Evolutionary conservation across 2,113 vertebrate genomes (phyloP), one percentile per base, ranked within the genome.

Genomic region (Labrus mixtus): DNA sequence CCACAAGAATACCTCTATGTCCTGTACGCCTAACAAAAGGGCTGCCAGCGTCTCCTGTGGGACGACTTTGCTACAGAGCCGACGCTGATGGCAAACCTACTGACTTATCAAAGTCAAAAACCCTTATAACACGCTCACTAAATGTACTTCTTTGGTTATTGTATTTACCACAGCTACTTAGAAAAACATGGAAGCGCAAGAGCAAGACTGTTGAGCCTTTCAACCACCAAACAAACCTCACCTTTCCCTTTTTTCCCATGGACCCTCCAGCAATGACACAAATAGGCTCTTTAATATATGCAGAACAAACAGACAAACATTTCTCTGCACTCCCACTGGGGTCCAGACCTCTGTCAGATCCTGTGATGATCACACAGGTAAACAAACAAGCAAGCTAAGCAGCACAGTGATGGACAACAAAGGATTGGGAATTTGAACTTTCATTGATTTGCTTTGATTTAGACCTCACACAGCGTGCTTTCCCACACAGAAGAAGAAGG

Each of bases 221-320:
- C 50, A 72, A 41, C 61, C 62, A 41, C 15, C 6, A 29, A 41
- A 15, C 57, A 54, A n/a, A 23, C 33, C 58, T 83, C 75, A 80
- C 66, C 78, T 76, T 4, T 85, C 53, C 53, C 58, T 45, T 46
- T 76, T 51, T 62, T 58, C 70, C 74, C 23, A 50, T 8, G 53
- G 83, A 84, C 80, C 89, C 67, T 71, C 63, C 61, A 73, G 85
- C 82, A 79, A 82, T 78, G 76, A 85, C 82, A 81, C 62, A 87
- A 88, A 88, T 79, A 85, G 68, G 25, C 73, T 22, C 71, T 81
- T 86, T 76, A 81, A 89, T 87, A 81, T 81, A 85, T 86, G 75
- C 76, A 79, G 75, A 73, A 70, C 71, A 86, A 84, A 85, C 67
- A 84, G 77, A 75, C 76, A 82, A 82, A 85, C 73, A 82, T 81